Percentiles rank a stretch among this genome's conserved stretches.
phyloP scores from a whole-genome alignment of 2,888 invertebrate species.

The Timema podura region DNA sequence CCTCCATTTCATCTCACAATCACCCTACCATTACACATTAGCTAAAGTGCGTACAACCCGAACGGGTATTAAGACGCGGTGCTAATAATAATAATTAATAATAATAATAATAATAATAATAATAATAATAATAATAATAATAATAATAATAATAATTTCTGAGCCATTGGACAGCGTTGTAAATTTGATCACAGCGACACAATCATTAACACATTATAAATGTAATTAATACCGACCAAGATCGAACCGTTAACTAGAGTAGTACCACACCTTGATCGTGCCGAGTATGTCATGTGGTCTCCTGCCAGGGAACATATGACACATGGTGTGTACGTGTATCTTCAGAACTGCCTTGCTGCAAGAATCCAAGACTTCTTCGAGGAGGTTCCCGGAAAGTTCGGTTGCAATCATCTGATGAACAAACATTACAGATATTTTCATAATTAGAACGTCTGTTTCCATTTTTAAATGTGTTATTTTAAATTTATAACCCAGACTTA shows the following conservation, averaged over 20 bases:
- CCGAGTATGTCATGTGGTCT: conserved; percentile 6
- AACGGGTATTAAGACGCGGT: too few species aligned
- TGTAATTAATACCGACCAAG: too few species aligned
- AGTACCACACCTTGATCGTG: conserved; percentile 9
- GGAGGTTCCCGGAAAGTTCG: not conserved
- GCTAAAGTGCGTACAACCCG: too few species aligned
- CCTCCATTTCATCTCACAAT: too few species aligned
- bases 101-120: not conserved
- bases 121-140: not conserved
- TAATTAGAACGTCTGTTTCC: too few species aligned
- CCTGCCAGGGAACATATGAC: not conserved
- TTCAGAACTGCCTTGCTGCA: conserved; percentile 18
- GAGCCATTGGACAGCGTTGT: not conserved
- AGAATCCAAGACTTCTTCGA: conserved; percentile 15
- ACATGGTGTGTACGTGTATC: conserved; percentile 11
- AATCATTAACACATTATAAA: not conserved
- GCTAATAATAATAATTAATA: not conserved
- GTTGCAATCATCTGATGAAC: conserved; percentile 5
- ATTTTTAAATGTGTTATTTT: not conserved
- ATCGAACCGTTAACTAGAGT: not conserved
- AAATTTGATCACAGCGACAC: not conserved
- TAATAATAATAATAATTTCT: not conserved
- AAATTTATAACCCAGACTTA: not conserved
- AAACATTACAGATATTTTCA: not conserved
- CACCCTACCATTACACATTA: too few species aligned